Base-by-base conservation (phyloP, 2,888 invertebrate genomes). In the Euphydryas editha region DNA sequence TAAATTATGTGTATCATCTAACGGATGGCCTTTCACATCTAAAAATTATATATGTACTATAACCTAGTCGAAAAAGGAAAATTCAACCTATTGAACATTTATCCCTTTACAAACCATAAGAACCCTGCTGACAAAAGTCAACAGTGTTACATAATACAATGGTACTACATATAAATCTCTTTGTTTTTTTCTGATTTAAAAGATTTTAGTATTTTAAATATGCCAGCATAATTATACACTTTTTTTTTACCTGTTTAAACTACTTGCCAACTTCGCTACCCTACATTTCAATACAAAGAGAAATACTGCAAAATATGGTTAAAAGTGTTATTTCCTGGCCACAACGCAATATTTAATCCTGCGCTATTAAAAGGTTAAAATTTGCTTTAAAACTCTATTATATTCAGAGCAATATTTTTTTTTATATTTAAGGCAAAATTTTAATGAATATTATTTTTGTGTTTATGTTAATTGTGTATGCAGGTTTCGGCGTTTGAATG, bases 321-420 rank as follows among this genome's bases (percentile, higher is more conserved):
- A 54, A 30, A n/a, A 54, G 30, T 30, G 49, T 51, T 51, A 51
- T 51, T 51, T 51, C 49, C 49, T 51, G 24, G 24, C 42, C 21
- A 57, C 62, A 47, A 47, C 21, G 46, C 39, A 30, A 24, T 39
- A 30, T 57, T 57, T 47, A 57, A 62, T 36, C 36, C 47, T 62
- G 24, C 30, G 55, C 37, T 39, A 24, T 62, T 49, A 56, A 62
- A 62, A 62, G 49, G 57, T 47, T 57, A 62, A 62, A 49, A 20
- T 57, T 57, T 47, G 24, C 18, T 62, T 57, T 6, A 62, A 57
- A 57, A 42, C 24, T 49, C 24, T 39, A 49, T 47, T 62, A 62
- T 21, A 49, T 51, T 44, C n/a, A 13, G 42, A n/a, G 42, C 42
- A 44, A 44, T 5, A n/a, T 44, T 15, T 15, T 6, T 2, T 39